Percentiles rank a stretch among this genome's conserved stretches.
These are phyloP conservation scores for Elephas maximus DNA, from an alignment of 2,113 vertebrate genomes.

Conservation along the genomic window DNA sequence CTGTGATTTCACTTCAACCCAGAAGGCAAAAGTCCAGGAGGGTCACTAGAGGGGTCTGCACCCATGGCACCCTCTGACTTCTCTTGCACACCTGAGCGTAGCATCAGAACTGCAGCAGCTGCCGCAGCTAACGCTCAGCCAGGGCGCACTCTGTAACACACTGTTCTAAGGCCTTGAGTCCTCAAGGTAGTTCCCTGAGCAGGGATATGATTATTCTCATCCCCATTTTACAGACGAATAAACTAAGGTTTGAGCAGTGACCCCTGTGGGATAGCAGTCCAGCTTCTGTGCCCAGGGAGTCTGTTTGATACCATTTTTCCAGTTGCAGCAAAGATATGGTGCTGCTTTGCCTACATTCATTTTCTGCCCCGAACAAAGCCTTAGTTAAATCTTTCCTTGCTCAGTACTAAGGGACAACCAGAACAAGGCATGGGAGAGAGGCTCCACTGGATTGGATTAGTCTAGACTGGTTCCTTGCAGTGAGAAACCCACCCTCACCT, in stretches of 20 bases:
- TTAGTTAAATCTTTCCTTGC: not conserved
- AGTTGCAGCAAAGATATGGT: not conserved
- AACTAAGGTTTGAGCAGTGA: not conserved
- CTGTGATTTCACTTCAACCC: not conserved
- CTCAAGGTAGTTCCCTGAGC: not conserved
- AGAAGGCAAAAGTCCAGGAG: not conserved
- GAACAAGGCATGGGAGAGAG: no score
- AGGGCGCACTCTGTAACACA: fast-evolving
- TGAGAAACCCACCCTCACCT: not conserved
- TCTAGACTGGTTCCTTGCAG: not conserved
- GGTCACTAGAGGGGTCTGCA: not conserved
- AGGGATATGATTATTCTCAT: not conserved
- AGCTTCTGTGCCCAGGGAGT: not conserved
- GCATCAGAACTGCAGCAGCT: not conserved
- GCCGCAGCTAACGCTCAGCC: not conserved
- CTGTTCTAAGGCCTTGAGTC: not conserved
- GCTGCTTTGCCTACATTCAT: not conserved
- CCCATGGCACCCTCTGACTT: not conserved
- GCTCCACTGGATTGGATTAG: not conserved
- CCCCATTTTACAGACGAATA: slow-evolving; percentile 3
- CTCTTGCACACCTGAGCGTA: not conserved
- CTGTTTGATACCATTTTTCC: not conserved
- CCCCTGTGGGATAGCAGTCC: not conserved
- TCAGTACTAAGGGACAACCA: not conserved
- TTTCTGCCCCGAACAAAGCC: not conserved